Evolutionary conservation across 2,113 vertebrate species (phyloP).

Genomic region (Sterna hirundo): DNA sequence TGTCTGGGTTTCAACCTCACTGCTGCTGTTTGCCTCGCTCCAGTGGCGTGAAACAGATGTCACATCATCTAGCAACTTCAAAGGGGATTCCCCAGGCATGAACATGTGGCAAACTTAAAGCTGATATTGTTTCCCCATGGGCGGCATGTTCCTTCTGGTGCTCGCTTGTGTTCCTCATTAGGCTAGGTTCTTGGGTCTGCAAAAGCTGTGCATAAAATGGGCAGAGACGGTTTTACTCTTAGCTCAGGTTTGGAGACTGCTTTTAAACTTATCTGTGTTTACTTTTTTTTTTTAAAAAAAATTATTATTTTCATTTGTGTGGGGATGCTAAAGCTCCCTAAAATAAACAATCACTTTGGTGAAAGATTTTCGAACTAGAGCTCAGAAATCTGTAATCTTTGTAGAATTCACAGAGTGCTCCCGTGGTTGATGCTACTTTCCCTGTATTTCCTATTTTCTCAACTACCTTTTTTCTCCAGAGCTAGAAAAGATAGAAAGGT

Average conservation of each 20-base stretch:
- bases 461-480: not conserved
- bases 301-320: not conserved
- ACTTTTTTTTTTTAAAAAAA: not conserved
- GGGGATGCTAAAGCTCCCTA: not conserved
- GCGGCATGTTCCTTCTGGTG: not conserved
- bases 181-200: not conserved
- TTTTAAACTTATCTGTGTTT: not conserved
- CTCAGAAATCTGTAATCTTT: not conserved
- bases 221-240: not conserved
- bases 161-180: not conserved
- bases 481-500: not conserved
- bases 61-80: not conserved
- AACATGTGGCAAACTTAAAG: not conserved
- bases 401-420: not conserved
- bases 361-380: not conserved
- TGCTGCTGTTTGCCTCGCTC: not conserved
- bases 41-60: not conserved
- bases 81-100: constrained; percentile 15
- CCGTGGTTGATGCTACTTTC: not conserved
- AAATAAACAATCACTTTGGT: not conserved
- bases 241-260: not conserved
- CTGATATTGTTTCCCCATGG: not conserved
- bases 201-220: not conserved
- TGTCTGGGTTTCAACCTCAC: not conserved
- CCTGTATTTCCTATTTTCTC: not conserved